phyloP scores from a whole-genome alignment of 2,888 invertebrate genomes.

The Drosophila stalkeri region DNA sequence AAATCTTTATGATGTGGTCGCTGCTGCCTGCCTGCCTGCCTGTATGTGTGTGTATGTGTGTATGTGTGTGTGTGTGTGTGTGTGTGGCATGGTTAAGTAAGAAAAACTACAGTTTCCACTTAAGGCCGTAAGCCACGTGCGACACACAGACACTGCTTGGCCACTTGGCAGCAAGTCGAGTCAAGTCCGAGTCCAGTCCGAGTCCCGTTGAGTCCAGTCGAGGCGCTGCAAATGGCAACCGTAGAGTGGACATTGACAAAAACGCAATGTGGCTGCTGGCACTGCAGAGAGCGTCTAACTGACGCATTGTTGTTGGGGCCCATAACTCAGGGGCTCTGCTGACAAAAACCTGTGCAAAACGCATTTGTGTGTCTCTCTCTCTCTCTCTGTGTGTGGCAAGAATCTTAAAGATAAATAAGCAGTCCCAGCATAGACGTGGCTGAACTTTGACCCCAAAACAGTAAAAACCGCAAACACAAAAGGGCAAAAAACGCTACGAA shows the following conservation, averaged over 20 bases:
- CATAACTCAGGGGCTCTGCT: slow-evolving; percentile 69
- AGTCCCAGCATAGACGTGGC: slow-evolving; percentile 43
- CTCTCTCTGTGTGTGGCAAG: slow-evolving; percentile 33
- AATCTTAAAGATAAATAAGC: slow-evolving; percentile 84
- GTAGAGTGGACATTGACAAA: slow-evolving; percentile 81
- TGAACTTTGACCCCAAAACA: slow-evolving; percentile 82
- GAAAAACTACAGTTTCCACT: slow-evolving; percentile 82
- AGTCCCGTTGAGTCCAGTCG: slow-evolving; percentile 40
- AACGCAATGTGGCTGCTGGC: slow-evolving; percentile 55
- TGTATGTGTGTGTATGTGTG: slow-evolving; percentile 18
- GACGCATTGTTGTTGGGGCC: slow-evolving; percentile 80
- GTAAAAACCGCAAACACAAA: slow-evolving; percentile 63
- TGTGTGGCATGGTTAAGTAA: slow-evolving; percentile 72
- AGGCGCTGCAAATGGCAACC: slow-evolving; percentile 71
- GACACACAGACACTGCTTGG: slow-evolving; percentile 36
- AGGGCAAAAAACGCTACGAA: slow-evolving; percentile 42
- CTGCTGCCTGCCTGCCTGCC: slow-evolving; percentile 27
- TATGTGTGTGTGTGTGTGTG: slow-evolving; percentile 17
- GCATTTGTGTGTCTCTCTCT: too few relatives aligned
- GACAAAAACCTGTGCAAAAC: slow-evolving; percentile 70
- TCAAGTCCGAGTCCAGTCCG: slow-evolving; percentile 30
- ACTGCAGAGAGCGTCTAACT: slow-evolving; percentile 48
- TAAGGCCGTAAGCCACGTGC: slow-evolving; percentile 61
- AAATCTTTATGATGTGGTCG: slow-evolving; percentile 71
- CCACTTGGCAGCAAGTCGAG: slow-evolving; percentile 15